A percentile compares a stretch with the other conserved stretches of the same genome.
Conservation (phyloP, 2,888 invertebrate species). For the Xanthostigma xanthostigma region DNA sequence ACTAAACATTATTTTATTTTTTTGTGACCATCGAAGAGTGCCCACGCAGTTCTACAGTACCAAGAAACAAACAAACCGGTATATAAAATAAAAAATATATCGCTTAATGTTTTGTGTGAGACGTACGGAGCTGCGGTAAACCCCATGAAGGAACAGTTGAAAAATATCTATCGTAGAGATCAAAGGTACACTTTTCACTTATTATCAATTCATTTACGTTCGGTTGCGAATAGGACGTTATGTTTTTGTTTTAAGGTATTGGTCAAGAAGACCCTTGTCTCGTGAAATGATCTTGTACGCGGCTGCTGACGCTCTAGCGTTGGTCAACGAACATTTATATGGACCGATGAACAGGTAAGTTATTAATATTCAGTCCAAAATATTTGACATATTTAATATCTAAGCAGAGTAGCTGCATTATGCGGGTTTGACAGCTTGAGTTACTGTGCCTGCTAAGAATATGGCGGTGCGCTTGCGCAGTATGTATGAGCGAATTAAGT, state of each 20-base stretch:
- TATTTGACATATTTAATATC: no score
- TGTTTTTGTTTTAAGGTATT: constrained; percentile 34
- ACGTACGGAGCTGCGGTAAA: constrained; percentile 76
- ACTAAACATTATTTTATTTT: background rate
- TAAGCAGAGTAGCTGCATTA: no score
- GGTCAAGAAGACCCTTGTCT: constrained; percentile 77
- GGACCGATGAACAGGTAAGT: constrained; percentile 46
- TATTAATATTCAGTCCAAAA: background rate
- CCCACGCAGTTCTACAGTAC: constrained; percentile 80
- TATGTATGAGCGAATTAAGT: no score
- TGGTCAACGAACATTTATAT: constrained; percentile 76
- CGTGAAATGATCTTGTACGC: constrained; percentile 87
- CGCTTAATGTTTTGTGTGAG: constrained; percentile 82
- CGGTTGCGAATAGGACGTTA: background rate
- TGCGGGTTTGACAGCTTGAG: no score
- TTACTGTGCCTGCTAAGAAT: no score
- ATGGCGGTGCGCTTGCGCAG: background rate
- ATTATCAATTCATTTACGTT: background rate
- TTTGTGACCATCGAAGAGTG: constrained; percentile 37
- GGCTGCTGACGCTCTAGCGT: constrained; percentile 73
- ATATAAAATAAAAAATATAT: constrained; percentile 87
- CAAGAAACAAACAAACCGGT: constrained; percentile 83
- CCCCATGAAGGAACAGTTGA: constrained; percentile 80
- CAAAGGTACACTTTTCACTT: constrained; percentile 40
- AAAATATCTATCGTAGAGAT: constrained; percentile 71